Evolutionary conservation across 2,113 vertebrate genomes (phyloP), one percentile per base, ranked within the genome.

Genomic region (Chunga burmeisteri): DNA sequence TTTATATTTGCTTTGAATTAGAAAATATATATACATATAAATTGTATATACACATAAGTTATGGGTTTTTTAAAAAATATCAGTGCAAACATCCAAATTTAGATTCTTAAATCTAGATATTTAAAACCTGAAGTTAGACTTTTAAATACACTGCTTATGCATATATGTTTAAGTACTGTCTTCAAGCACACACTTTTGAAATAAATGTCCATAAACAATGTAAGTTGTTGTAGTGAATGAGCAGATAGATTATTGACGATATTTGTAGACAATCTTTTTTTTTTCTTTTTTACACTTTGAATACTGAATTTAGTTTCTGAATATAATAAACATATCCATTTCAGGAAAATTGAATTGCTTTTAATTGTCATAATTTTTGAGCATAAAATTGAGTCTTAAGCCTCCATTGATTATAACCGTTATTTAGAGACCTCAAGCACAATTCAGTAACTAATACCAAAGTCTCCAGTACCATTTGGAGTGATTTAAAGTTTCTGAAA

Each of bases 141-240:
- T 66, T 16, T 53, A 52, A 82, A 36, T 38, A 55, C 2, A 17
- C 7, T 49, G 17, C 5, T 63, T 89, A 9, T 25, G 7, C 8
- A 38, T 0, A 0, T 70, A 23, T 30, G 2, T 74, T 74, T 80
- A 81, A 62, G 2, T 46, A 29, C 6, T 67, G 6, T 52, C 27
- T 92, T 95, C 15, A 77, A 49, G 20, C 3, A 50, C 6, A 23
- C 38, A 25, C 9, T 56, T 32, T 80, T 72, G 32, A 92, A 92
- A 50, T 0, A 92, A 92, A 50, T 0, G 1, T 68, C 21, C 13
- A 7, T 52, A 44, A 78, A 50, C 5, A 2, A 0, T 19, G 5
- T 19, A 87, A 81, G 8, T 19, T 80, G 4, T 30, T 66, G 5
- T 29, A 78, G 49, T 68, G 32, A 86, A 34, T 1, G 0, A 70